Conservation (phyloP, 1,140 invertebrate genomes). For the Agraylea sexmaculata region DNA sequence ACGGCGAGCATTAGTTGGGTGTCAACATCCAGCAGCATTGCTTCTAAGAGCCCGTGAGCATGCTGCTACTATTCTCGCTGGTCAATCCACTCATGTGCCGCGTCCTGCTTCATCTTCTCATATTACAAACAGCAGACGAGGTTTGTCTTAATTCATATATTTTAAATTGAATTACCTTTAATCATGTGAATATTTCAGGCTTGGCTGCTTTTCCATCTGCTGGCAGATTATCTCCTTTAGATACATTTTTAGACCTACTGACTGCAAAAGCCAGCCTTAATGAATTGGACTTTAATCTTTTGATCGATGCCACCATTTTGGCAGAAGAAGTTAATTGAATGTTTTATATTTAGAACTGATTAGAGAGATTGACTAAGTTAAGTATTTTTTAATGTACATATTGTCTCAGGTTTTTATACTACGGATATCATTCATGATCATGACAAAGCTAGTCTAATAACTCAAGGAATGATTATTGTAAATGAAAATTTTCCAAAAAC, state of each 20-base stretch:
- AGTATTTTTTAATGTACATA: too few species aligned
- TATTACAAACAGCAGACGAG: slow-evolving; percentile 12
- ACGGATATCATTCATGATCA: too few species aligned
- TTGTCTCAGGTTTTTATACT: too few species aligned
- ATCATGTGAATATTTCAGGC: slow-evolving; percentile 35
- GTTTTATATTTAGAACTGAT: too few species aligned
- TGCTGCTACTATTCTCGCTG: slow-evolving; percentile 61
- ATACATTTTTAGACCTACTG: slow-evolving; percentile 72
- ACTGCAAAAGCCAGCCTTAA: slow-evolving; percentile 75
- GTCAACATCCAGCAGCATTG: slow-evolving; percentile 63
- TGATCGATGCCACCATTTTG: slow-evolving; percentile 63
- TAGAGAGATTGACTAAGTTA: too few species aligned
- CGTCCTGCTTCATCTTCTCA: slow-evolving; percentile 14
- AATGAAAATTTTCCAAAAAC: too few species aligned
- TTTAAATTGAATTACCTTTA: neutral
- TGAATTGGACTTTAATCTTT: slow-evolving; percentile 67
- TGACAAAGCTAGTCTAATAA: too few species aligned
- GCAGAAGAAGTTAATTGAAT: too few species aligned
- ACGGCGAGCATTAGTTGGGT: slow-evolving; percentile 62
- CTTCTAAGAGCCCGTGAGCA: slow-evolving; percentile 69
- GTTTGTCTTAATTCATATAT: neutral
- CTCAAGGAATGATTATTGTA: too few species aligned
- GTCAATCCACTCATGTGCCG: slow-evolving; percentile 33
- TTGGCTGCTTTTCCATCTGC: slow-evolving; percentile 57
- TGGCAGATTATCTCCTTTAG: slow-evolving; percentile 62